Base-by-base conservation (phyloP, 2,888 invertebrate genomes). In the Cephus spinipes region DNA sequence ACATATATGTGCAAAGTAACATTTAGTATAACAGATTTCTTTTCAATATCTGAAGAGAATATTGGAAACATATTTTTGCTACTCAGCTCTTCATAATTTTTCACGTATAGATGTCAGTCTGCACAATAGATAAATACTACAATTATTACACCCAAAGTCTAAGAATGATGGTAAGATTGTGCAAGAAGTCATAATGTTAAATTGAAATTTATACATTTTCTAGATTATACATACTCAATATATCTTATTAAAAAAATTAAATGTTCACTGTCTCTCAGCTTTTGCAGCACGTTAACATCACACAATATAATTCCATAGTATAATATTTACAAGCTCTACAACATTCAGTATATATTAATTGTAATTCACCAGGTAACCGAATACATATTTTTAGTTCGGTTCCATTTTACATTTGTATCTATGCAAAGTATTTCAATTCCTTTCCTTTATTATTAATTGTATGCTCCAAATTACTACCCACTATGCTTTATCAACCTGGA, bases 371-470 rank as follows among this genome's bases (percentile, higher is more conserved):
- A 30, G 77, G 79, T 78, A 82, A 85, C 85, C 81, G 84, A 83
- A 85, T 79, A 85, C 30, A 77, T 35, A 79, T 40, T 77, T 79
- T 83, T 84, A 82, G 83, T 81, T 83, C 81, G 83, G 83, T 87
- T 79, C 75, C 83, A 80, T 31, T 73, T 35, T 35, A 9, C 36
- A 55, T 78, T 77, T 76, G 78, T 32, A 36, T 77, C 69, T 74
- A 34, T 74, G 69, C 33, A 68, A 31, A 55, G 33, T n/a, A 35
- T 69, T 31, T n/a, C 11, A 32, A 34, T 69, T 11, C 77, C 75
- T 73, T 75, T 12, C 78, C 55, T 74, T 81, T 40, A 32, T 9
- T 15, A 71, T 71, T 71, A 9, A 31, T 31, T 71, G n/a, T 76
- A n/a, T 40, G 68, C 76, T 3, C n/a, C 73, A 69, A 33, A 77